Evolutionary conservation across 2,113 vertebrate species (phyloP).

Genomic region (Phoxinus phoxinus): DNA sequence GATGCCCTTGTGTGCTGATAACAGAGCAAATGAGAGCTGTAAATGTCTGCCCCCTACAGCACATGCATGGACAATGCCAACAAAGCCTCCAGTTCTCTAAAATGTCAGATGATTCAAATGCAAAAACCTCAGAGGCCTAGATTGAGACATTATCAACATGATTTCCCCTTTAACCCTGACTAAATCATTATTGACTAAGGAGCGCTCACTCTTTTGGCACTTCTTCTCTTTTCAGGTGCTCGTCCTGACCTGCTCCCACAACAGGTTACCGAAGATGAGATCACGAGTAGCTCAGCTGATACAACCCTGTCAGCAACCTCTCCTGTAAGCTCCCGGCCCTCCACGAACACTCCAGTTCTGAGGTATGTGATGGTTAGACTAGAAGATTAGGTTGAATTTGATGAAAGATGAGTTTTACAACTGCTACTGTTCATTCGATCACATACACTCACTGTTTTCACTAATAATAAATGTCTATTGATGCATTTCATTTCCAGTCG

Average conservation of each 20-base stretch:
- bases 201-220: neutral
- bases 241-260: constrained; percentile 86
- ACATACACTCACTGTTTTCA: neutral
- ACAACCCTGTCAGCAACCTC: constrained; percentile 72
- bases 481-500: constrained; percentile 30
- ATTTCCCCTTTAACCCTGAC: neutral
- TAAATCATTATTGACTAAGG: neutral
- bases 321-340: constrained; percentile 64
- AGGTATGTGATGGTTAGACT: constrained; percentile 64
- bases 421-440: neutral
- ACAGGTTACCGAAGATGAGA: constrained; percentile 71
- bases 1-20: neutral
- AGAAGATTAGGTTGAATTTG: neutral
- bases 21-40: neutral
- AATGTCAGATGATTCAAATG: neutral
- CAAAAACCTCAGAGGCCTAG: neutral
- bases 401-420: neutral
- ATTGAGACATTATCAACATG: too few species aligned
- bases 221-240: constrained; percentile 69
- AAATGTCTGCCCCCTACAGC: neutral
- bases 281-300: constrained; percentile 71
- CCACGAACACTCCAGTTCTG: constrained; percentile 61
- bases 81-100: neutral
- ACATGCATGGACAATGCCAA: too few species aligned
- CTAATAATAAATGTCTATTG: neutral